Evolutionary conservation across 1,140 invertebrate species (phyloP), one percentile per base, ranked within the genome.

Genomic region (Drosophila pachea): DNA sequence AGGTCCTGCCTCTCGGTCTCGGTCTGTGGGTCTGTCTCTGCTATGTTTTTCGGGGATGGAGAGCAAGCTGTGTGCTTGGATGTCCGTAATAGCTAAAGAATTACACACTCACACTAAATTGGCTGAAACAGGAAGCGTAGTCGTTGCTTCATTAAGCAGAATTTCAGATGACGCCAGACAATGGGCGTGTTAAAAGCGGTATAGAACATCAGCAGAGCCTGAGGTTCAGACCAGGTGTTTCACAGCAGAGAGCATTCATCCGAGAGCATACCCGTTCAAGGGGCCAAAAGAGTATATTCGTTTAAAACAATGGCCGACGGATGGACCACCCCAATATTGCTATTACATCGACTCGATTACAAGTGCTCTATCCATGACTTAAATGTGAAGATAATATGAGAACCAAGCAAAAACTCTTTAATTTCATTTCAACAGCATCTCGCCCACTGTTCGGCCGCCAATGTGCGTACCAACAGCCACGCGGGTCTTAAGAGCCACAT

Each of bases 71-170:
- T 60, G 68, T 45, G 43, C 12, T 22, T 22, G 12, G 60, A 62
- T 74, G 76, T 83, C 75, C 78, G 72, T 88, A 88, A 88, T 88
- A 73, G 86, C 73, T 88, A 88, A 88, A 88, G 86, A 88, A 88
- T 88, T 88, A 88, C 86, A 88, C 75, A 82, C 81, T 82, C 81
- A 88, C 76, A 86, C 78, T 78, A 88, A 88, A 88, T 88, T 88
- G 86, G 86, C 86, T 77, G 71, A 74, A 81, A 83, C 86, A 88
- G 86, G 86, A 88, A 87, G 74, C 86, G 86, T 74, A 74, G 86
- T 82, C 86, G 86, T 87, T 87, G 86, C 86, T 87, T 87, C 86
- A 87, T 87, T 87, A 87, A 86, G 86, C 84, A 82, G 82, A 86
- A 87, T 87, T 84, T 81, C 73, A 82, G 77, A 81, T 84, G 71